Base-by-base conservation (phyloP, 1,140 invertebrate genomes). In the Lepidurus packardi region DNA sequence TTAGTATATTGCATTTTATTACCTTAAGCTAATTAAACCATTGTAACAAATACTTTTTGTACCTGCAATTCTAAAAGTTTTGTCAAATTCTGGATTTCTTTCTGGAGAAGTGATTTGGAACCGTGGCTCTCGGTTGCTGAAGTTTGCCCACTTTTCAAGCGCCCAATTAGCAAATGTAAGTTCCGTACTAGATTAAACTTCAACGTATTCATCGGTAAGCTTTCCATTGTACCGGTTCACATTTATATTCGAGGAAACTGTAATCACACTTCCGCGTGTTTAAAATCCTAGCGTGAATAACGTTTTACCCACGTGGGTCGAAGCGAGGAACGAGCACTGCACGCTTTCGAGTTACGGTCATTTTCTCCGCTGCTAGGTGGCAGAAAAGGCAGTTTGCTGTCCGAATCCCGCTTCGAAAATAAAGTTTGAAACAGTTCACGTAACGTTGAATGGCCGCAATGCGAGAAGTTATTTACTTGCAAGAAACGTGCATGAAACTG, bases 141-240 rank as follows among this genome's bases (percentile, higher is more conserved):
- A n/a, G 16, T 65, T 1, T 13, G 21, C 53, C 53, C n/a, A 21
- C 53, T 65, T 16, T 65, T 65, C 21, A 16, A 65, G 6, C 53
- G 13, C 21, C 9, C 53, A 65, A 65, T 21, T 7, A 65, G 53
- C 53, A 65, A 16, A 21, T 65, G 53, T 7, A 65, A 65, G 21
- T 65, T 65, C 21, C 53, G 16, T 65, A 65, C 53, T 65, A 65
- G 13, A 65, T 65, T 65, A 65, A 65, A 65, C 53, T 21, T 65
- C 53, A 16, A 16, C 21, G 16, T 13, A 21, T 65, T 65, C 21
- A 16, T 7, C 53, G 13, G 21, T 21, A 65, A 13, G 7, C 21
- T 65, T 65, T 65, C 53, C 53, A 65, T 65, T 13, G 13, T 65
- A n/a, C 16, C 13, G 53, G 53, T 65, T 65, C 16, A 65, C 53